A percentile compares a stretch with the other conserved stretches of the same genome.
phyloP scores from a whole-genome alignment of 2,888 invertebrate genomes.

The Brenthis daphne region DNA sequence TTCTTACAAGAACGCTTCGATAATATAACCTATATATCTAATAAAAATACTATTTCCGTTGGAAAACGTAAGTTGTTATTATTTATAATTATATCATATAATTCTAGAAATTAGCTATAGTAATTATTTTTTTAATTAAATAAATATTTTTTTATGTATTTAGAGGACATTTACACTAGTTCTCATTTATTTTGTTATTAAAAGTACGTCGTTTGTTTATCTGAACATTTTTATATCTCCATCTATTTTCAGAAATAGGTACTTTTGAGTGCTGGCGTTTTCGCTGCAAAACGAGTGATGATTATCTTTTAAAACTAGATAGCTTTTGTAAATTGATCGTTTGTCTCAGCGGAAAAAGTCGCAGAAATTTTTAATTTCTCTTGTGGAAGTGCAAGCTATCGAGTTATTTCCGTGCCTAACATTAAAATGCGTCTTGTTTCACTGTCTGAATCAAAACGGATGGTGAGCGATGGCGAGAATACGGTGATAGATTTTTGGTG shows the following conservation, averaged over 20 bases:
- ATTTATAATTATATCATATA: constrained; percentile 11
- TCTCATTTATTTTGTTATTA: constrained; percentile 33
- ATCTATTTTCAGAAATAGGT: constrained; percentile 88
- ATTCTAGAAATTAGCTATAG: not conserved
- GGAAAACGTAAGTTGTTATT: constrained; percentile 30
- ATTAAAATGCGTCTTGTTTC: constrained; percentile 81
- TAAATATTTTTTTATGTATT: constrained; percentile 5
- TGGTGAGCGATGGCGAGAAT: constrained; percentile 83
- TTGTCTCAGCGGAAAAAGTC: constrained; percentile 69
- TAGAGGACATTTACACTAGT: constrained; percentile 3
- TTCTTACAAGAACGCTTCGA: constrained; percentile 31
- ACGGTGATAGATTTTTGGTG: constrained; percentile 83
- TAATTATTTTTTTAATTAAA: constrained; percentile 5
- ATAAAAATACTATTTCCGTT: constrained; percentile 40
- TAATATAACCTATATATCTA: constrained; percentile 27
- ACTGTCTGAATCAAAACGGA: constrained; percentile 74
- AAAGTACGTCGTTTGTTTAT: constrained; percentile 59
- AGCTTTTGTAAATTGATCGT: constrained; percentile 81
- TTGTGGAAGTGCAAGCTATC: constrained; percentile 76
- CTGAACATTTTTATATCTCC: constrained; percentile 84
- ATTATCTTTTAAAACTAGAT: constrained; percentile 82
- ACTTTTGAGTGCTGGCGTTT: constrained; percentile 84
- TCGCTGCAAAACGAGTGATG: constrained; percentile 85
- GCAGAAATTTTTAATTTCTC: constrained; percentile 70
- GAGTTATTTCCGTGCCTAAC: constrained; percentile 74